These are phyloP conservation scores for Callimorpha dominula DNA, from an alignment of 2,888 invertebrate species.

Conservation along the genomic window DNA sequence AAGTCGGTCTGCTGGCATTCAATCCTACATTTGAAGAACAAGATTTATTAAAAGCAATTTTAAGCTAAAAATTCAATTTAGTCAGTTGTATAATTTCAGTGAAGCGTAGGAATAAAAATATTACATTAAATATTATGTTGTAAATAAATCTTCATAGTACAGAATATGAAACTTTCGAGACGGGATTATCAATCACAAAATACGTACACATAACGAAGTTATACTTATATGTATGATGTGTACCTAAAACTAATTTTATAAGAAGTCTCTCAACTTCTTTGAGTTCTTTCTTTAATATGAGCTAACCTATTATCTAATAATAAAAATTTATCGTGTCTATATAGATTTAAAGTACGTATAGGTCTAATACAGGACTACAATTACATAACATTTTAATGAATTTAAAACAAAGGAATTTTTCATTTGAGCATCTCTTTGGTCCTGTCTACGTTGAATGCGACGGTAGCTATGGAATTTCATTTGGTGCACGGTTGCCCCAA, in stretches of 20 bases:
- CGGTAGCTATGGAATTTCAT: slow-evolving; percentile 54
- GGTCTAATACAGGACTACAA: slow-evolving; percentile 21
- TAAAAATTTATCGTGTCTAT: slow-evolving; percentile 4
- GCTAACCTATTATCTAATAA: slow-evolving; percentile 17
- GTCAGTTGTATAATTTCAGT: not conserved
- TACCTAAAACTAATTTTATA: slow-evolving; percentile 15
- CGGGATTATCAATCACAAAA: not conserved
- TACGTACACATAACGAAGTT: not conserved
- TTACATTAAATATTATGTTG: not conserved
- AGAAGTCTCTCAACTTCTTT: slow-evolving; percentile 4
- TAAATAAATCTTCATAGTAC: not conserved
- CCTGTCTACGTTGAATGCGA: slow-evolving; percentile 43
- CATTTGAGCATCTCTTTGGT: slow-evolving; percentile 46
- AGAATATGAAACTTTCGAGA: slow-evolving; percentile 4
- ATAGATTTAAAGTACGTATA: slow-evolving; percentile 31
- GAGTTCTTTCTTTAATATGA: slow-evolving; percentile 24
- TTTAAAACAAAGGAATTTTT: slow-evolving; percentile 51
- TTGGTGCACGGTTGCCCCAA: slow-evolving; percentile 46
- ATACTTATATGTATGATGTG: not conserved
- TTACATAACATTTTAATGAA: slow-evolving; percentile 35
- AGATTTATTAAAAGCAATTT: not conserved
- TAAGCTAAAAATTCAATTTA: not conserved
- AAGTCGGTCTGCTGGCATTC: not conserved
- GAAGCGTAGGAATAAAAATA: not conserved
- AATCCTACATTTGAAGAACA: not conserved